Base-by-base conservation (phyloP, 1,140 invertebrate genomes). In the Mactra quadrangularis region DNA sequence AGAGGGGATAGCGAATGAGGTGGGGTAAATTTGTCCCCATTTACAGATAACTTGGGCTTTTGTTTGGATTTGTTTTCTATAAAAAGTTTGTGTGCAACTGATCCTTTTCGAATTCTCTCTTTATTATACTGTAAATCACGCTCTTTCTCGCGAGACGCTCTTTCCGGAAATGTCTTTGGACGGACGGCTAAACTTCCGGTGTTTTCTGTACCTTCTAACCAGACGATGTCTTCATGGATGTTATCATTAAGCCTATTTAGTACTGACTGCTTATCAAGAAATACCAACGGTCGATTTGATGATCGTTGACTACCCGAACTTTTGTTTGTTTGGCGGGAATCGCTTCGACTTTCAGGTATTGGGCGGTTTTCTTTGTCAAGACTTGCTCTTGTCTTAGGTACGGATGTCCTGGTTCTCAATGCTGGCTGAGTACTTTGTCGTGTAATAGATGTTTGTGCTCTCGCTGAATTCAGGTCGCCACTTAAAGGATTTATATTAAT, bases 91-190 rank as follows among this genome's bases (percentile, higher is more conserved):
- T 88, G 85, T 13, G 82, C 87, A 50, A 91, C 90, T 6, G 89
- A 89, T 9, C 91, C 91, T 59, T 88, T 89, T 47, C 88, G 86
- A 35, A 92, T 90, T 74, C 85, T 84, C 15, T 91, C 88, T 45
- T 85, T 86, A 17, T 88, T 88, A 45, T 85, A 87, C 45, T 82
- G 78, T n/a, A 79, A 52, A 27, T 82, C 79, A 25, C 71, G 64
- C 66, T 86, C 76, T 15, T 68, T 60, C 0, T 85, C 79, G 33
- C 68, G 59, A 0, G 60, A 70, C 47, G 33, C 53, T 50, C 45
- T 45, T 19, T 75, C 64, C 41, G 55, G 68, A 62, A 83, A 79
- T 41, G 77, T 85, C 38, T 79, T 81, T 55, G 87, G 88, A 71
- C 86, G 45, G 3, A 89, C 83, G 1, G 85, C 83, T 29, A 92